Conservation (phyloP, 2,888 invertebrate genomes). For the Phragmatobia fuliginosa region DNA sequence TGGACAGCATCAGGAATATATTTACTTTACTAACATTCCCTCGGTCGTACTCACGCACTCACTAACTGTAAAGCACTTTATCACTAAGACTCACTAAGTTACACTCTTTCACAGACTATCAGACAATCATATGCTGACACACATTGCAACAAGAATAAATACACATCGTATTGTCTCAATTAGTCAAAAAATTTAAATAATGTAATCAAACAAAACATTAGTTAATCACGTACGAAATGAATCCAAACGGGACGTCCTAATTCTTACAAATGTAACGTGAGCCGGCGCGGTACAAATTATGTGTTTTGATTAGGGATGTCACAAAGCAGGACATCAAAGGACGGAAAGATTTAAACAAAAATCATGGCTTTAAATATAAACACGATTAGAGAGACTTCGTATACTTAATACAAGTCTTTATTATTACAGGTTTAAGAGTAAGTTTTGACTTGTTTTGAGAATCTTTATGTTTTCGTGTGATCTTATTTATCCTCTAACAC, state of each 20-base stretch:
- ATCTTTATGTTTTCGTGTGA: background rate
- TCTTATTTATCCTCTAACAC: background rate
- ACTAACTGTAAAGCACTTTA: background rate
- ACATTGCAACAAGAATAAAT: conserved; percentile 1
- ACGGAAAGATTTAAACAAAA: conserved; percentile 1
- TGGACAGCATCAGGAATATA: background rate
- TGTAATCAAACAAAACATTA: conserved; percentile 45
- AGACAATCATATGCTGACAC: no score
- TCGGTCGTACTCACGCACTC: background rate
- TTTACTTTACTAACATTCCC: background rate
- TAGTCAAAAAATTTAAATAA: conserved; percentile 32
- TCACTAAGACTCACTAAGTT: background rate
- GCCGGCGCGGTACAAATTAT: conserved; percentile 51
- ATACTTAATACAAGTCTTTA: background rate
- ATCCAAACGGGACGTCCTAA: conserved; percentile 51
- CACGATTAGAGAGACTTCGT: background rate
- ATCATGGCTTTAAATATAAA: conserved; percentile 6
- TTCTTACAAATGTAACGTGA: conserved; percentile 50
- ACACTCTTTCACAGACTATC: background rate
- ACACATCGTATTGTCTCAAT: conserved; percentile 9
- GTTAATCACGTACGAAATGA: conserved; percentile 41
- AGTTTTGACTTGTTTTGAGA: background rate
- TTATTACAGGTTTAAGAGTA: background rate
- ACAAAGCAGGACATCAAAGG: conserved; percentile 12
- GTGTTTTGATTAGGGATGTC: conserved; percentile 38